Conservation (phyloP, 2,113 vertebrate genomes). For the Dryoscopus gambensis region DNA sequence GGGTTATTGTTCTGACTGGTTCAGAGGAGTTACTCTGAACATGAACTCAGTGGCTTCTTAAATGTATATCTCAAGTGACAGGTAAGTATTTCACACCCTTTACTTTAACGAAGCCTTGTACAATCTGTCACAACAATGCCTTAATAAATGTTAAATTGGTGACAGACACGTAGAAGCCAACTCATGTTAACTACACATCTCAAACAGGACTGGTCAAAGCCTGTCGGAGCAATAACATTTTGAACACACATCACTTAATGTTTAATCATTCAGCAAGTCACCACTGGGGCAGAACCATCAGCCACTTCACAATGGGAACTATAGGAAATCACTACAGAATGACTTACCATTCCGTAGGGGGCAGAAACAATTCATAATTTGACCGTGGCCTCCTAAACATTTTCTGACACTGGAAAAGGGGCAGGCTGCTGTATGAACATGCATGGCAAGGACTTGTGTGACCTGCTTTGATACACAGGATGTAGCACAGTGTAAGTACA, state of each 20-base stretch:
- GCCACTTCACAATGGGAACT: not conserved
- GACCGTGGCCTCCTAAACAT: not conserved
- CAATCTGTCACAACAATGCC: constrained; percentile 35
- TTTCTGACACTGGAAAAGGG: not conserved
- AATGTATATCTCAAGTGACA: not conserved
- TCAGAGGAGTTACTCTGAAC: not conserved
- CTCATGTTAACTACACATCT: not conserved
- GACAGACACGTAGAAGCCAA: not conserved
- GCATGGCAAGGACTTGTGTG: not conserved
- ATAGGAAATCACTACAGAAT: not conserved
- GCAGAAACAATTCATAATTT: not conserved
- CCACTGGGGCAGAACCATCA: not conserved
- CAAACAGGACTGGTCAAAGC: not conserved
- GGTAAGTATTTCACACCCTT: constrained; percentile 35
- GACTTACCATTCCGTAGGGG: not conserved
- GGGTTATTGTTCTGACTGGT: not conserved
- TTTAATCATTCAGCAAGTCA: not conserved
- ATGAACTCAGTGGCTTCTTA: not conserved
- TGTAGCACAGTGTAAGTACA: not conserved
- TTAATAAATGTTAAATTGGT: not conserved
- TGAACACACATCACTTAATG: not conserved
- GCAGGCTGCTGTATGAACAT: not conserved
- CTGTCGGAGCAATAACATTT: not conserved
- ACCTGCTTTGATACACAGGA: not conserved
- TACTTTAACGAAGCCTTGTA: rapidly evolving